Base-by-base conservation (phyloP, 1,140 invertebrate species). In the Ceratoteleas bidentatus region DNA sequence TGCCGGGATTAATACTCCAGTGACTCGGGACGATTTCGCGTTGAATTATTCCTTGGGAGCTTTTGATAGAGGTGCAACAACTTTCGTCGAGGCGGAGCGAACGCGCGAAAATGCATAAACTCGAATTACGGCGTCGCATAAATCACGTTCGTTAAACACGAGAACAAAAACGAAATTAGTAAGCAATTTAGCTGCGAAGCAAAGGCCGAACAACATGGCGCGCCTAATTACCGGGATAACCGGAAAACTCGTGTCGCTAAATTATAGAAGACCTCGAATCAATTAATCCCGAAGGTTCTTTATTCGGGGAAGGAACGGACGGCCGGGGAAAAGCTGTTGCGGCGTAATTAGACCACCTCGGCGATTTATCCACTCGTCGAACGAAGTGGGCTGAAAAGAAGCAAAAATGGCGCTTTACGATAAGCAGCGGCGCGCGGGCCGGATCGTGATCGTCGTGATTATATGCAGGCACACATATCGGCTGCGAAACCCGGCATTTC, bases 281-380 rank as follows among this genome's bases (percentile, higher is more conserved):
- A 68, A 68, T 68, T 68, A 68, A 57, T 68, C 32, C 58, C 8
- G 0, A 6, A 33, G 47, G 50, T 38, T 32, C 43, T 76, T 54
- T 45, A 69, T 61, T 65, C n/a, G n/a, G n/a, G n/a, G n/a, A n/a
- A 16, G 33, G 38, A 38, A 3, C 16, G n/a, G 13, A 38, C 47
- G 13, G 33, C 43, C 6, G 32, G 40, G 45, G 66, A 61, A 69
- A 58, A 36, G 54, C 7, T 16, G 43, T 60, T 47, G 60, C 43
- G 3, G n/a, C 50, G 60, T 78, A 70, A 73, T 79, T 68, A 73
- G 76, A 79, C 76, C 76, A 79, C 76, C 76, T 66, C 16, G 60
- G 53, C 60, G 70, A 65, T 65, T 65, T 52, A 72, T 72, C 57
- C 13, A 40, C 33, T 65, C 56, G 62, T 45, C 15, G 62, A 61